These are phyloP conservation scores for Mesitornis unicolor DNA, from an alignment of 2,113 vertebrate genomes.

Conservation along the genomic window DNA sequence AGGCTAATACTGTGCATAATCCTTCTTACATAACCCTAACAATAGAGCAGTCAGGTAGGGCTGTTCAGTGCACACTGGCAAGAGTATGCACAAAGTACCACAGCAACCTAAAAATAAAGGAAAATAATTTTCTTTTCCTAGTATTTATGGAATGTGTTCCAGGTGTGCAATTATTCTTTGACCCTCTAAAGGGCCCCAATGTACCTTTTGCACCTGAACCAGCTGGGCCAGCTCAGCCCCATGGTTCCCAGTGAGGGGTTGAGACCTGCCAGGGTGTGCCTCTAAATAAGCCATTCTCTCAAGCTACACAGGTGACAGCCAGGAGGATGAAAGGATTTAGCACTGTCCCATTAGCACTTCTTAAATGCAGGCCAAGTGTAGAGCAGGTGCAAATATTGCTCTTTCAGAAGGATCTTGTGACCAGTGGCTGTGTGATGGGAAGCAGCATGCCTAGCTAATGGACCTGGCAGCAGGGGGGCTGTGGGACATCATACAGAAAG, in stretches of 20 bases:
- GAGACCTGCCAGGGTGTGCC: neutral
- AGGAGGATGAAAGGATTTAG: neutral
- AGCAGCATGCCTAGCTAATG: neutral
- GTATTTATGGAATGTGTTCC: neutral
- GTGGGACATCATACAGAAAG: neutral
- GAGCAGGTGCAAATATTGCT: neutral
- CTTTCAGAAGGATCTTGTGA: neutral
- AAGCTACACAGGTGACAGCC: neutral
- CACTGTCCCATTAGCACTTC: neutral
- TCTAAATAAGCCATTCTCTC: neutral
- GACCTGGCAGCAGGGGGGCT: neutral
- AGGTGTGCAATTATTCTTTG: neutral
- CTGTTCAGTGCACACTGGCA: neutral
- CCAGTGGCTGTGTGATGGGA: neutral
- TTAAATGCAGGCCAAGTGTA: neutral
- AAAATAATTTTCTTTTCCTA: neutral
- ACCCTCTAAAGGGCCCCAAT: accelerated
- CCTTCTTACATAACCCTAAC: neutral
- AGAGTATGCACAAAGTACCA: neutral
- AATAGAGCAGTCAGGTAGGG: neutral
- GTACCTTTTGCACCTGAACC: neutral
- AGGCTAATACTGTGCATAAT: neutral
- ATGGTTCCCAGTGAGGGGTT: neutral
- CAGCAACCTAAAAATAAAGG: neutral
- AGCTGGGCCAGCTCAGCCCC: neutral